Base-by-base conservation (phyloP, 2,888 invertebrate genomes). In the Melanostoma scalare region DNA sequence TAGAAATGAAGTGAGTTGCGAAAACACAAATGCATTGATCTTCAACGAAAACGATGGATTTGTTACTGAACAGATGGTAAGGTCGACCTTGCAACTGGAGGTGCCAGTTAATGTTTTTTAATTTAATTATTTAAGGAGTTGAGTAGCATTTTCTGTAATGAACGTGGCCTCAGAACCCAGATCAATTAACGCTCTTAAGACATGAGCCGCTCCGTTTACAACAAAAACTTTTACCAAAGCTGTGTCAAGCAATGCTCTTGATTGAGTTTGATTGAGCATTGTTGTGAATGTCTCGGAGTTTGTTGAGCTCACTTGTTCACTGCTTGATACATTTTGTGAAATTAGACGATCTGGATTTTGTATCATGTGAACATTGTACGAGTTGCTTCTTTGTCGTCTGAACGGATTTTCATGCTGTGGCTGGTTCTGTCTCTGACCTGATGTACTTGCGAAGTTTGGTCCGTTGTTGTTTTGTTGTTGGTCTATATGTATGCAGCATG, bases 41-140 rank as follows among this genome's bases (percentile, higher is more conserved):
- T 55, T 55, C 0, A 44, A 42, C 3, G 20, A 36, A 35, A 69
- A 69, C 0, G 4, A 38, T 10, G 52, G 38, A 20, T 60, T 52
- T 40, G 31, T 35, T 1, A 38, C 3, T 4, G 71, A 60, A 36
- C 1, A 35, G n/a, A 53, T 52, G n/a, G 20, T 52, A 9, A 71
- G 33, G 8, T 48, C 9, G 10, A 71, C 71, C 35, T 71, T 48
- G n/a, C 30, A 42, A 4, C 35, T 42, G n/a, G 61, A 53, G 42
- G 38, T 72, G 8, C 72, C 72, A 8, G 53, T 61, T 0, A 52
- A 6, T 2, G 68, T 68, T 46, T n/a, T n/a, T n/a, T n/a, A n/a
- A n/a, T n/a, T n/a, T n/a, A n/a, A n/a, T n/a, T n/a, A n/a, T n/a
- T n/a, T n/a, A n/a, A 52, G 52, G 3, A 52, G 33, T 2, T 52